A percentile compares a stretch with the other conserved stretches of the same genome.
Evolutionary conservation across 2,797 vertebrate genomes (phyloP).

Genomic region (Cossypha dichroa): DNA sequence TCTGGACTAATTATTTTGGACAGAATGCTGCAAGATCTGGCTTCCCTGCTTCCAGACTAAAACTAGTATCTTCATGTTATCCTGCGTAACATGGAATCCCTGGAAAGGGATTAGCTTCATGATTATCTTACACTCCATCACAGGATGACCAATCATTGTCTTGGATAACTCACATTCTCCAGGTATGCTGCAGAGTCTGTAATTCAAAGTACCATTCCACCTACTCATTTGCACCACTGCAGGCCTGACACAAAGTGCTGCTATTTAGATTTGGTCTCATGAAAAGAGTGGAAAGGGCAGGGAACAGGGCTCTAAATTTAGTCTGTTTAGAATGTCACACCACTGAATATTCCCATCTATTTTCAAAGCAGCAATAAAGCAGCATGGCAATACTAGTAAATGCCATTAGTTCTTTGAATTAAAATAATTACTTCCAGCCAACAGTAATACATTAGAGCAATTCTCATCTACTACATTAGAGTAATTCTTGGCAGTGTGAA

Average conservation of each 20-base stretch:
- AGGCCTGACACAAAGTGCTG: neutral
- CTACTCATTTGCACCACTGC: rapidly evolving
- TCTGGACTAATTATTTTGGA: neutral
- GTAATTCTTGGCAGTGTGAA: constrained; percentile 29
- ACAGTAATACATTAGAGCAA: constrained; percentile 15
- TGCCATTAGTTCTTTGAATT: constrained; percentile 64
- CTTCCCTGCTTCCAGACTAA: neutral
- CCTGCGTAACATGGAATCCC: neutral
- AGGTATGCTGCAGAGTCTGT: neutral
- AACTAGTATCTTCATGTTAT: neutral
- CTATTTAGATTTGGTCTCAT: neutral
- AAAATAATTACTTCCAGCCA: constrained; percentile 51
- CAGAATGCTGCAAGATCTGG: neutral
- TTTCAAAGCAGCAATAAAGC: constrained; percentile 45
- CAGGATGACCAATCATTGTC: neutral
- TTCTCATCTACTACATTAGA: constrained; percentile 33
- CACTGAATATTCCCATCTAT: constrained; percentile 29
- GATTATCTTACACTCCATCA: neutral
- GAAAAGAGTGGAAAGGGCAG: neutral
- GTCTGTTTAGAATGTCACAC: constrained; percentile 19
- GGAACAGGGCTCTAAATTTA: constrained; percentile 45
- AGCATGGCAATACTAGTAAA: constrained; percentile 54
- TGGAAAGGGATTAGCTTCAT: neutral
- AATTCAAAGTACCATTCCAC: neutral
- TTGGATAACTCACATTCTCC: neutral